phyloP scores from a whole-genome alignment of 2,113 vertebrate genomes.

The Todiramphus saurophagus region DNA sequence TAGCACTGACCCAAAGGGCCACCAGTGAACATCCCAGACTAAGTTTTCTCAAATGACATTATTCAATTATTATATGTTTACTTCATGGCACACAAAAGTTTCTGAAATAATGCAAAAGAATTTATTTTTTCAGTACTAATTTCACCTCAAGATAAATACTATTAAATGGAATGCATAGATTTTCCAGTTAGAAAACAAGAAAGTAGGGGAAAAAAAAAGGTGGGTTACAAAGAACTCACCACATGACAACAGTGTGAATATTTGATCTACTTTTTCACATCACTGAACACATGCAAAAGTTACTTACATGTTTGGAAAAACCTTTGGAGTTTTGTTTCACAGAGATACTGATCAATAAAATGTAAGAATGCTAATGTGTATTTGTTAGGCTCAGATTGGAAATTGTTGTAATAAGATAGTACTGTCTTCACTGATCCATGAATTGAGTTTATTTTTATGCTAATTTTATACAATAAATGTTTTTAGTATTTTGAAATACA shows the following conservation, averaged over 20 bases:
- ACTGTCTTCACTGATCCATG: background rate
- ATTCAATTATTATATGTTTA: background rate
- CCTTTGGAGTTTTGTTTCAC: background rate
- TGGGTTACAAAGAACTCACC: background rate
- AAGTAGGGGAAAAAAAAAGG: fast-evolving
- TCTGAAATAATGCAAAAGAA: background rate
- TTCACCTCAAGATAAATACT: background rate
- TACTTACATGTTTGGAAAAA: background rate
- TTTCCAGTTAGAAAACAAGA: background rate
- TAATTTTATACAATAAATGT: background rate
- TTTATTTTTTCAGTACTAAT: background rate
- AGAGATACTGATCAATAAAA: background rate
- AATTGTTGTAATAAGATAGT: background rate
- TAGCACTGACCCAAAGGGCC: background rate
- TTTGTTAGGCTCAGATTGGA: background rate
- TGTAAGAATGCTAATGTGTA: fast-evolving
- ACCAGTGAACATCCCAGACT: background rate
- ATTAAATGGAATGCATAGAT: background rate
- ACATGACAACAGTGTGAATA: background rate
- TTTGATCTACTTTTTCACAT: background rate
- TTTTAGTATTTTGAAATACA: background rate
- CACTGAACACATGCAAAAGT: background rate
- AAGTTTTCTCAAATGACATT: background rate
- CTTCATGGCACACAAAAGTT: background rate
- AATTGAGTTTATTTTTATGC: background rate